A percentile compares a stretch with the other conserved stretches of the same genome.
Conservation (phyloP, 53 echinoderm and acorn worm species). For the Echinarachnius parma region DNA sequence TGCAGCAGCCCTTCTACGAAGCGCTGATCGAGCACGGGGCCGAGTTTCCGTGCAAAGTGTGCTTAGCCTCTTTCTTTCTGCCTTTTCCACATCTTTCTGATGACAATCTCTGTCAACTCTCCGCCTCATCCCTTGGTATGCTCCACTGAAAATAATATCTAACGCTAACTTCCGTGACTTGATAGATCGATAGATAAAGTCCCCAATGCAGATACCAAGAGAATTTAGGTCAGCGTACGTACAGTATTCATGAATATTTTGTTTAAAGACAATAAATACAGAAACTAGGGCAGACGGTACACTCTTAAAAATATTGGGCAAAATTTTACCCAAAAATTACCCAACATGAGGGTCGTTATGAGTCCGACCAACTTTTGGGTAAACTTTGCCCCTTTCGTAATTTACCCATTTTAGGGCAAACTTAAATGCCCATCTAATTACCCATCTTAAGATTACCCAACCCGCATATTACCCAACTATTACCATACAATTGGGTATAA, state of each 20-base stretch:
- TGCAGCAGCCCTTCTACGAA: constrained; percentile 7
- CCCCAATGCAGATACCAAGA: constrained; percentile 20
- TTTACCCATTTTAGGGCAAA: too few species aligned
- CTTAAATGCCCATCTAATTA: too few species aligned
- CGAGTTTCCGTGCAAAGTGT: constrained; percentile 15
- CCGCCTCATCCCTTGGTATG: neutral
- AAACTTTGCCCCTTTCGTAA: too few species aligned
- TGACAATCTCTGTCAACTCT: too few species aligned
- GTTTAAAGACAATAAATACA: neutral
- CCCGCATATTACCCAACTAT: too few species aligned
- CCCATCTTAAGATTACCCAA: too few species aligned
- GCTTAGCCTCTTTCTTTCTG: neutral
- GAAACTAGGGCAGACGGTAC: neutral
- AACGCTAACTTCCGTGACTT: neutral
- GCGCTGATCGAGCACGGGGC: neutral
- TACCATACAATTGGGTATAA: too few species aligned
- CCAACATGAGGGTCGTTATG: too few species aligned
- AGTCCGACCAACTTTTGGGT: too few species aligned
- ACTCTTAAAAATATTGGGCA: too few species aligned
- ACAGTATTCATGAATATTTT: neutral
- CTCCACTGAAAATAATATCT: neutral
- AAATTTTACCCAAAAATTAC: too few species aligned
- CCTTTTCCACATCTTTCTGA: neutral
- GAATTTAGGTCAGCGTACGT: constrained; percentile 25
- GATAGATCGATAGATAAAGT: neutral